Evolutionary conservation across 2,113 vertebrate species (phyloP).

Genomic region (Pelecanoides urinatrix): DNA sequence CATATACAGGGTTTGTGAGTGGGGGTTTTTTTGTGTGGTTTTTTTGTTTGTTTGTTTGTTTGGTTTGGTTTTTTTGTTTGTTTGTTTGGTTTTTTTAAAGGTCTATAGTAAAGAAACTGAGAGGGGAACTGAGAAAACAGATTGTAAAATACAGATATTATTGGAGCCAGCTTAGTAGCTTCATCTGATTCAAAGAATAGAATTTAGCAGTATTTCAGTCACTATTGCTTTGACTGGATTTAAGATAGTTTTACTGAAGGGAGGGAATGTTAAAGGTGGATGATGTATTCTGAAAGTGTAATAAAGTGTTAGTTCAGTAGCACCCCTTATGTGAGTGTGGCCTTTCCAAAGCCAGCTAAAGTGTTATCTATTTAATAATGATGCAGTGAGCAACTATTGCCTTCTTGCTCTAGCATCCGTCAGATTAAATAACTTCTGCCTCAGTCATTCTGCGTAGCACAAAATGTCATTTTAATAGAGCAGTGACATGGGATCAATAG

Average conservation of each 20-base stretch:
- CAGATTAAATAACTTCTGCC: constrained; percentile 26
- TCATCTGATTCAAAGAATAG: background rate
- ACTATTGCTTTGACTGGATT: background rate
- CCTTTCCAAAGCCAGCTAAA: constrained; percentile 7
- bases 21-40: background rate
- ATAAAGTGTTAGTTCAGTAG: background rate
- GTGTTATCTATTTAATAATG: background rate
- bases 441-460: background rate
- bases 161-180: background rate
- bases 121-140: background rate
- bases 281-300: background rate
- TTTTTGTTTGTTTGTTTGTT: too few species aligned
- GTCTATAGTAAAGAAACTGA: background rate
- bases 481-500: constrained; percentile 9
- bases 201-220: background rate
- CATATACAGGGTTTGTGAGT: background rate
- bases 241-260: background rate
- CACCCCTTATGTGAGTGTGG: background rate
- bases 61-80: background rate
- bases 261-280: background rate
- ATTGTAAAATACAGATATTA: background rate
- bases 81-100: background rate
- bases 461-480: constrained; percentile 49
- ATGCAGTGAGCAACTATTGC: background rate
- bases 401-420: background rate